These are phyloP conservation scores for Ephialtes manifestator DNA, from an alignment of 2,888 invertebrate genomes.

Conservation along the genomic window DNA sequence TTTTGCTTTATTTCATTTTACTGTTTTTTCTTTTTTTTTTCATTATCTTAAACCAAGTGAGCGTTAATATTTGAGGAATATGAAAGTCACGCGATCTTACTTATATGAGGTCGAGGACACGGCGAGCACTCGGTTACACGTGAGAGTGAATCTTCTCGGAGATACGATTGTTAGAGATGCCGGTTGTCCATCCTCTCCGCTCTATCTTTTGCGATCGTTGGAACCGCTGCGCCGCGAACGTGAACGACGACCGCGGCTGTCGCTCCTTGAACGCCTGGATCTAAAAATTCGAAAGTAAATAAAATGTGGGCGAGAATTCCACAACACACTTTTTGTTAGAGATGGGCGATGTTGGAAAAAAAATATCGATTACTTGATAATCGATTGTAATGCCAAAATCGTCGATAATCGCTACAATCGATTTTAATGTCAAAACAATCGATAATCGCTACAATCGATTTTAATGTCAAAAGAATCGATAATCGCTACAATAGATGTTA, in stretches of 20 bases:
- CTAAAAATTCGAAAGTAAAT: conserved; percentile 68
- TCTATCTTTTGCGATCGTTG: conserved; percentile 84
- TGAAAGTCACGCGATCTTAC: conserved; percentile 66
- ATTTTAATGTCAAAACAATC: too few species aligned
- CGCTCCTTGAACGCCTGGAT: conserved; percentile 84
- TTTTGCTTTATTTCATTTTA: conserved; percentile 15
- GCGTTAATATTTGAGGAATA: conserved; percentile 62
- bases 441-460: too few species aligned
- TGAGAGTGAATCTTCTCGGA: conserved; percentile 51
- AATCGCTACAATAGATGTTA: too few species aligned
- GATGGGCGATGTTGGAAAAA: too few species aligned
- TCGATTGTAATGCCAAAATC: too few species aligned
- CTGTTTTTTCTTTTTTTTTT: neutral
- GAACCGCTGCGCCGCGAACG: conserved; percentile 85
- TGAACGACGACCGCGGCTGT: conserved; percentile 83
- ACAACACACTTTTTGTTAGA: too few species aligned
- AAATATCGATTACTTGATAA: too few species aligned
- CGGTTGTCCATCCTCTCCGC: conserved; percentile 16
- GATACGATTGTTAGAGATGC: conserved; percentile 43
- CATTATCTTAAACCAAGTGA: conserved; percentile 52
- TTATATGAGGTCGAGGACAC: conserved; percentile 57
- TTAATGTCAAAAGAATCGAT: too few species aligned
- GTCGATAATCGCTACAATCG: too few species aligned
- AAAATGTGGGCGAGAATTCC: neutral
- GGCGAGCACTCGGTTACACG: conserved; percentile 51